Evolutionary conservation across 2,888 invertebrate genomes (phyloP), one percentile per base, ranked within the genome.

Genomic region (Mythimna lalbum): DNA sequence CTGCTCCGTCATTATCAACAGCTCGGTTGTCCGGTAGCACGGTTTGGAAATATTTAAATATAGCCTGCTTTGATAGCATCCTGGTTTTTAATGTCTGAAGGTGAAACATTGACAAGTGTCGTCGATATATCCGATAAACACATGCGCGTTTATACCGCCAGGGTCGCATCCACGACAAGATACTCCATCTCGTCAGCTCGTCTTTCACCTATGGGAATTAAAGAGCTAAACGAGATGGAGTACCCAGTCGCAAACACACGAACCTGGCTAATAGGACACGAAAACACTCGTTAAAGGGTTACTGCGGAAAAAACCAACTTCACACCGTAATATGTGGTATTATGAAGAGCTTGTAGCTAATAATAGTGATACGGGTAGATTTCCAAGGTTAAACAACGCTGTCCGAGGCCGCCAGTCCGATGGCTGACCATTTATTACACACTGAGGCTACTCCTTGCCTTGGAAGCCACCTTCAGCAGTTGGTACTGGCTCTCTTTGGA

Each of bases 41-140:
- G 47, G 53, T 83, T 76, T 66, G 52, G 70, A 66, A 83, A 83
- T 64, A 75, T 64, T 67, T 76, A 82, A 83, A 67, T 61, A 63
- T 50, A 53, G 27, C 17, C 31, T 60, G 31, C 4, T 56, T 47
- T 53, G 19, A 19, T 21, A 49, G 55, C 53, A 62, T 74, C 57
- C 66, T 64, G 66, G 31, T 55, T 36, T 60, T 21, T 21, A 56
- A 17, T 12, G 36, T 27, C 63, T 5, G n/a, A 27, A 10, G 12
- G 2, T 14, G 5, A 33, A 33, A 50, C 39, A 39, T 31, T 49
- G 14, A 59, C 33, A 19, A 31, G 12, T 33, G 5, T 23, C 14
- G 12, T 4, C 39, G 14, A 14, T 39, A 39, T 39, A 39, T 36
- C 36, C 36, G 12, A 36, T 3, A 36, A 36, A 36, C 36, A 10